Percentiles rank a stretch among this genome's conserved stretches.
Evolutionary conservation across 2,797 vertebrate genomes (phyloP).

Genomic region (Geotrypetes seraphini): DNA sequence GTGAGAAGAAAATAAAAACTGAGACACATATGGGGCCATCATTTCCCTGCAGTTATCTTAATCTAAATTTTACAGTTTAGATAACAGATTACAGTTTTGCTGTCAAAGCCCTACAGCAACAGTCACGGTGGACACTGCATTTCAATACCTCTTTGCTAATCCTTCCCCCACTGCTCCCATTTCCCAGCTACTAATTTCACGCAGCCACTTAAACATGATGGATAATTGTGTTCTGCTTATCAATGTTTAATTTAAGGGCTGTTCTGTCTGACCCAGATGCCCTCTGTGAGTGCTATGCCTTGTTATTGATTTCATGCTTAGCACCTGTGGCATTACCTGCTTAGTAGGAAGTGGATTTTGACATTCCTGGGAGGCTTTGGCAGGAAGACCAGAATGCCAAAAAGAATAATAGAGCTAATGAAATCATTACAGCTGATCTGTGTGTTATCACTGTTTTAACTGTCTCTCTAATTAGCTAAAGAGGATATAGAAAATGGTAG

Average conservation of each 20-base stretch:
- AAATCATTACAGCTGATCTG: constrained; percentile 55
- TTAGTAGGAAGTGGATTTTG: constrained; percentile 47
- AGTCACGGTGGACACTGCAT: constrained; percentile 24
- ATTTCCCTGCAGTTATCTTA: constrained; percentile 1
- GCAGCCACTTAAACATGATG: constrained; percentile 41
- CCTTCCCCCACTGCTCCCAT: constrained; percentile 25
- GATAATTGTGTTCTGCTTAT: constrained; percentile 49
- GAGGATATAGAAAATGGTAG: background rate
- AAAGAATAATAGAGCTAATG: constrained; percentile 55
- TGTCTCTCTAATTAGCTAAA: constrained; percentile 55
- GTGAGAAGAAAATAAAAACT: too few species aligned
- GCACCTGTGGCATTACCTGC: constrained; percentile 58
- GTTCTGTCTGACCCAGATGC: constrained; percentile 53
- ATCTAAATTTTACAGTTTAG: constrained; percentile 26
- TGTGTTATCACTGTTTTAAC: constrained; percentile 54
- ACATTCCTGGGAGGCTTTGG: constrained; percentile 46
- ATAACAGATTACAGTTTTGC: constrained; percentile 6
- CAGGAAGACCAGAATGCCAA: constrained; percentile 47
- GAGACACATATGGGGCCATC: constrained; percentile 9
- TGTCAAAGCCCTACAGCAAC: constrained; percentile 9
- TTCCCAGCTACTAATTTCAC: constrained; percentile 48
- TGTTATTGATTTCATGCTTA: constrained; percentile 57
- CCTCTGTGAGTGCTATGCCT: constrained; percentile 49
- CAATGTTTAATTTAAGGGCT: constrained; percentile 50
- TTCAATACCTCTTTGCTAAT: constrained; percentile 33